Evolutionary conservation across 2,797 vertebrate genomes (phyloP), one percentile per base, ranked within the genome.

Genomic region (Poliocrania exsul): DNA sequence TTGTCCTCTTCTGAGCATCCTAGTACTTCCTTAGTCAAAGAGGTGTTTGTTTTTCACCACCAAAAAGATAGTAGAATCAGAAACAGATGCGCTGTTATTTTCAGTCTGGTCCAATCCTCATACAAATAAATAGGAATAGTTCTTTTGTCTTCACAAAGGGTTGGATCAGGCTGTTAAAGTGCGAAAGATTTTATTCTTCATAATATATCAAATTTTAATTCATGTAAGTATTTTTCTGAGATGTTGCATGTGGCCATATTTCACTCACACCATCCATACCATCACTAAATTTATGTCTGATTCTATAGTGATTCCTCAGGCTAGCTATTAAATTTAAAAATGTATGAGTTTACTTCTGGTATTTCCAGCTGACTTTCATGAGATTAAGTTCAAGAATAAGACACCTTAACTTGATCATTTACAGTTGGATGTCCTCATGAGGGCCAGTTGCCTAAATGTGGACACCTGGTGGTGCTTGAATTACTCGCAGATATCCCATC

Each of bases 41-140:
- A 57, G 35, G 29, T 61, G 70, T 74, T 73, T 83, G 6, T 79
- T 92, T 61, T 38, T 71, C 51, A 88, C 65, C 44, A 81, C 47
- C n/a, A 73, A 56, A 56, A 67, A 90, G 26, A 60, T 50, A 40
- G 38, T 20, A 42, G 72, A 95, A 90, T 93, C 47, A 74, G 79
- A 94, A 97, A 80, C 81, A 67, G 50, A 78, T 87, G 88, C 60
- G 46, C 50, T 70, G 67, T 51, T 94, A 50, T 77, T 91, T 93
- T 81, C 9, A 16, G 14, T 65, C 83, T 67, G 42, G 35, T 66
- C 64, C 66, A 64, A 44, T 37, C 38, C 70, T 67, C 58, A 38
- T 40, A 44, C 13, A 62, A 92, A 42, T 24, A 25, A 92, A 93
- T 31, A 33, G 46, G 67, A 70, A 28, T 84, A 75, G 77, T 82